These are phyloP conservation scores for Caranx ignobilis DNA, from an alignment of 2,113 vertebrate genomes.

Conservation along the genomic window DNA sequence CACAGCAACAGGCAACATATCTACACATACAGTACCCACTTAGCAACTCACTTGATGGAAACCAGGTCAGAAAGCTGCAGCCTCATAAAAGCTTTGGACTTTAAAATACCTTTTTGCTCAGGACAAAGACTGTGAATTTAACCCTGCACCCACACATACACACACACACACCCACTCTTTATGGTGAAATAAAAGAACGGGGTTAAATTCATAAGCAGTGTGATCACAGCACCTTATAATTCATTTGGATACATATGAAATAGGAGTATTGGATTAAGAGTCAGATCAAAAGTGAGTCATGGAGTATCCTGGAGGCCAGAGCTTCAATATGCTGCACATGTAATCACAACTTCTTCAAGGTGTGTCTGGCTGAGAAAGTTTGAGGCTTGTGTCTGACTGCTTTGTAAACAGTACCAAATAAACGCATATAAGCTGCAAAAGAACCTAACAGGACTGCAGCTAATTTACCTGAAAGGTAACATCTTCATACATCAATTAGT, in stretches of 20 bases:
- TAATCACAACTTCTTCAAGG: too few relatives aligned
- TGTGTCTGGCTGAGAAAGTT: too few relatives aligned
- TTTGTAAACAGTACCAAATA: too few relatives aligned
- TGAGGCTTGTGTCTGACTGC: too few relatives aligned
- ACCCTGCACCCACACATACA: too few relatives aligned
- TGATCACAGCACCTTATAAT: background rate
- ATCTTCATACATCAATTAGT: too few relatives aligned
- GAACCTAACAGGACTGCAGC: too few relatives aligned
- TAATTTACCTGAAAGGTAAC: too few relatives aligned
- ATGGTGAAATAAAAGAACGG: background rate
- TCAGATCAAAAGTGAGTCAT: too few relatives aligned
- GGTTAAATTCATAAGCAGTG: background rate
- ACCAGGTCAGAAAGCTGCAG: background rate
- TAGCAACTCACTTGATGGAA: background rate
- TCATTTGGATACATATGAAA: background rate
- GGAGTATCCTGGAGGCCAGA: too few relatives aligned
- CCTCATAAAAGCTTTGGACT: background rate
- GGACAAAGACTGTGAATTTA: background rate
- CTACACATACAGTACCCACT: background rate
- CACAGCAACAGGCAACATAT: background rate
- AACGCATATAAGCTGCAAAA: too few relatives aligned
- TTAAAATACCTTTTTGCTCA: background rate
- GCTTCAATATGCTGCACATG: too few relatives aligned
- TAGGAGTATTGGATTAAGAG: background rate
- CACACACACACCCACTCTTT: background rate